These are phyloP conservation scores for Drosophila maculinotata DNA, from an alignment of 2,888 invertebrate species.

Conservation along the genomic window DNA sequence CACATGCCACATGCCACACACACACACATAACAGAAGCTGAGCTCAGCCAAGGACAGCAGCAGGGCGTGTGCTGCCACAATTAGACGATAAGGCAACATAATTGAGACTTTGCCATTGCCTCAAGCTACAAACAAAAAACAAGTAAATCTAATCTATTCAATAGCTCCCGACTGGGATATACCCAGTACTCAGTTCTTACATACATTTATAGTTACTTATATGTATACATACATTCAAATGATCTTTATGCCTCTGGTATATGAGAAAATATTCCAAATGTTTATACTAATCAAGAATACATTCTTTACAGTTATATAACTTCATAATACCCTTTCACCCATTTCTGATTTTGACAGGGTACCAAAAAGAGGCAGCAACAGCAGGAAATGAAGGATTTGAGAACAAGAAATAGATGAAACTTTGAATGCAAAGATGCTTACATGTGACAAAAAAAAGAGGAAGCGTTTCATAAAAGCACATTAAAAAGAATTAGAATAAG, in stretches of 20 bases:
- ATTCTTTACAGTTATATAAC: too few species aligned
- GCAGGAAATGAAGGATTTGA: conserved; percentile 59
- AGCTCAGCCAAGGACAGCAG: conserved; percentile 35
- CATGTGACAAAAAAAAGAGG: background rate
- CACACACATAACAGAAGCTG: background rate
- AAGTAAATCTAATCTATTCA: too few species aligned
- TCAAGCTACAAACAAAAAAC: conserved; percentile 3
- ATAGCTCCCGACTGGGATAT: too few species aligned
- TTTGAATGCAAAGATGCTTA: conserved; percentile 8
- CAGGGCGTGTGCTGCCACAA: conserved; percentile 57
- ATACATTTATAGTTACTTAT: too few species aligned
- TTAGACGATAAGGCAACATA: conserved; percentile 70
- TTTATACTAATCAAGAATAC: too few species aligned
- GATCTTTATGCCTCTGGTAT: too few species aligned
- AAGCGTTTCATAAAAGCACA: conserved; percentile 8
- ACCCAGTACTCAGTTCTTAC: too few species aligned
- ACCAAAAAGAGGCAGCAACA: conserved; percentile 3
- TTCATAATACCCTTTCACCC: too few species aligned
- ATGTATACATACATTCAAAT: too few species aligned
- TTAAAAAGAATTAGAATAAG: conserved; percentile 4
- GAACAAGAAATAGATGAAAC: conserved; percentile 6
- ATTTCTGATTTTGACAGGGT: too few species aligned
- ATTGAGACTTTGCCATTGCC: conserved; percentile 44
- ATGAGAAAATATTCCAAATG: too few species aligned
- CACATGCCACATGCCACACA: conserved; percentile 30